Percentiles rank a stretch among this genome's conserved stretches.
Conservation (phyloP, 2,888 invertebrate species). For the Leptodirus hochenwartii region DNA sequence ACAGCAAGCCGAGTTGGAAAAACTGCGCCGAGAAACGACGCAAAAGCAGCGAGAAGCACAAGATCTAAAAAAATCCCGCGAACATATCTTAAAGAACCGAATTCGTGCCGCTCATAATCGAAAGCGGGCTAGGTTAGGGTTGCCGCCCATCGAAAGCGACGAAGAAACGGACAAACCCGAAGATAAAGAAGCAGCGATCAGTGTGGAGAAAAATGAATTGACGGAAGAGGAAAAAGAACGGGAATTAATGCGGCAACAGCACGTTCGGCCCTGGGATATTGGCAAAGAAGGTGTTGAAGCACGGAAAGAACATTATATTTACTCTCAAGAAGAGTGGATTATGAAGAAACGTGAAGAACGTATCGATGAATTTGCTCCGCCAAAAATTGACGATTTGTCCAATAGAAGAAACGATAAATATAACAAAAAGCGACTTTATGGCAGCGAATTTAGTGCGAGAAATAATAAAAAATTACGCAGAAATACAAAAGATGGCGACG, state of each 20-base stretch:
- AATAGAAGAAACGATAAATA: conserved; percentile 4
- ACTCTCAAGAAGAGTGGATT: conserved; percentile 62
- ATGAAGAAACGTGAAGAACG: conserved; percentile 56
- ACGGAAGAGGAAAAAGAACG: conserved; percentile 28
- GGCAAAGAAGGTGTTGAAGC: conserved; percentile 41
- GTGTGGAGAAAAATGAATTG: conserved; percentile 22
- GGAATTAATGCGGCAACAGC: conserved; percentile 30
- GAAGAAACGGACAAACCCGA: conserved; percentile 22
- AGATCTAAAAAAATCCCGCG: conserved; percentile 38
- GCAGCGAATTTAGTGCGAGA: too few species aligned
- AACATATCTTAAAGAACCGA: conserved; percentile 47
- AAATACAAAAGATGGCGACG: too few species aligned
- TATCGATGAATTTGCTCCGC: conserved; percentile 62
- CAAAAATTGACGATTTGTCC: conserved; percentile 15
- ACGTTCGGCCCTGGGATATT: conserved; percentile 53
- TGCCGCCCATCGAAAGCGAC: conserved; percentile 43
- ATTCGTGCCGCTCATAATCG: conserved; percentile 54
- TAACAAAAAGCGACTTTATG: conserved; percentile 5
- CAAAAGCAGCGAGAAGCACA: conserved; percentile 45
- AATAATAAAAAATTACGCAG: too few species aligned
- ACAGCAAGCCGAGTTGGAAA: conserved; percentile 63
- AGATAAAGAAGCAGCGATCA: conserved; percentile 12
- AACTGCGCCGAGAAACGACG: conserved; percentile 50
- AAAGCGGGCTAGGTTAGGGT: conserved; percentile 51
- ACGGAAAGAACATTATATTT: conserved; percentile 31